These are phyloP conservation scores for Chlorops oryzae DNA, from an alignment of 1,140 invertebrate species.

Conservation along the genomic window DNA sequence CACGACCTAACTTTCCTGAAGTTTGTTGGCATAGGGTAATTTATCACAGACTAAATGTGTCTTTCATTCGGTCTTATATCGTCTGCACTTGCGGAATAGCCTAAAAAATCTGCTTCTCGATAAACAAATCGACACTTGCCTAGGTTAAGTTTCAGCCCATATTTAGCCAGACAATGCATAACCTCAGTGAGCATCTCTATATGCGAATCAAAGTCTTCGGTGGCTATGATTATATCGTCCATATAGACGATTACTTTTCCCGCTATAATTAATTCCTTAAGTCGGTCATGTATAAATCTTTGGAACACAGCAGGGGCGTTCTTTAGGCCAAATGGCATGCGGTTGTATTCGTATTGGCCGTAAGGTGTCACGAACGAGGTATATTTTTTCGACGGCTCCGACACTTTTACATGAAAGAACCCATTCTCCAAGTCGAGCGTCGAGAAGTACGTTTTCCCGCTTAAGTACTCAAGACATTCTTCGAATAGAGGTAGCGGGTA, in stretches of 20 bases:
- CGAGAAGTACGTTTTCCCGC: conserved; percentile 22
- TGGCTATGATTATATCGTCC: conserved; percentile 14
- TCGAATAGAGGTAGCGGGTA: conserved; percentile 39
- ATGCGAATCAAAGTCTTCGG: conserved; percentile 3
- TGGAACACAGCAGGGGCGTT: conserved; percentile 40
- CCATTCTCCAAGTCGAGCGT: conserved; percentile 45
- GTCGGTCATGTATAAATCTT: conserved; percentile 38
- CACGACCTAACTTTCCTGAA: neutral
- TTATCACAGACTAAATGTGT: neutral
- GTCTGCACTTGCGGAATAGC: conserved; percentile 26
- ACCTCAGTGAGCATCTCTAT: conserved; percentile 20
- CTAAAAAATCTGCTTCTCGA: conserved; percentile 34
- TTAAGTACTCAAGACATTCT: conserved; percentile 27
- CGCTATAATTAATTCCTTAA: conserved; percentile 22
- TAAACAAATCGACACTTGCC: conserved; percentile 40
- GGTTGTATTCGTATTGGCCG: conserved; percentile 26
- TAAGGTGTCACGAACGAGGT: conserved; percentile 35
- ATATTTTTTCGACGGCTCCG: conserved; percentile 19
- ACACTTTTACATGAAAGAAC: conserved; percentile 34
- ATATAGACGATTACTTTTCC: conserved; percentile 12
- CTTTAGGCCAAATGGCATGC: conserved; percentile 25
- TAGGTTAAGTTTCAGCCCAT: conserved; percentile 40
- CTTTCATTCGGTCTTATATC: conserved; percentile 21
- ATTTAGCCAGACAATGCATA: conserved; percentile 23
- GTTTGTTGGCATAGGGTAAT: conserved; percentile 8